These are phyloP conservation scores for Glaucopsyche alexis DNA, from an alignment of 2,888 invertebrate genomes.

Conservation along the genomic window DNA sequence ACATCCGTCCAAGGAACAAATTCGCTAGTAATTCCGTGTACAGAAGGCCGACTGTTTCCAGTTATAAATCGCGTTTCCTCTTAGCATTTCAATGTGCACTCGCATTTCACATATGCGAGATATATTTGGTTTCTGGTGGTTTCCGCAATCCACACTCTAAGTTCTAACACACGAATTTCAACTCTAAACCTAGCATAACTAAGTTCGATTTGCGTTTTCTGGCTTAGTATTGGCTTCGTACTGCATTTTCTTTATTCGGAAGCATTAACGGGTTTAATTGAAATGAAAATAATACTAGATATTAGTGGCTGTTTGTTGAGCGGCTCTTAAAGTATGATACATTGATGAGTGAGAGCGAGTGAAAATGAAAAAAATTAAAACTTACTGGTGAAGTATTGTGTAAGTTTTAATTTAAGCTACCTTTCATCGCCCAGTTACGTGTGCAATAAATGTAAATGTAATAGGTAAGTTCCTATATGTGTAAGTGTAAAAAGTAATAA, in stretches of 20 bases:
- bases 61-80: constrained; percentile 32
- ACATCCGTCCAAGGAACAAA: neutral
- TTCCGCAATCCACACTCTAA: constrained; percentile 26
- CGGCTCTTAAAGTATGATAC: no score
- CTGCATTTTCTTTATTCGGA: constrained; percentile 16
- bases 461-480: no score
- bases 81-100: constrained; percentile 29
- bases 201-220: neutral
- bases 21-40: neutral
- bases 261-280: constrained; percentile 11
- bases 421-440: no score
- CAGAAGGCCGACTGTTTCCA: constrained; percentile 27
- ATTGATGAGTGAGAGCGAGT: no score
- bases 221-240: neutral
- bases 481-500: no score
- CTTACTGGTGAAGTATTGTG: no score
- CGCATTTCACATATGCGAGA: constrained; percentile 31
- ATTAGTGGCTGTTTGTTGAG: neutral
- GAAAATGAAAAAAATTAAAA: no score
- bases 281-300: neutral
- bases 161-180: neutral
- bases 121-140: constrained; percentile 31
- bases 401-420: no score
- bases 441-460: no score
- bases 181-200: neutral